phyloP scores from a whole-genome alignment of 2,797 vertebrate species.

The Lithobates sylvaticus region DNA sequence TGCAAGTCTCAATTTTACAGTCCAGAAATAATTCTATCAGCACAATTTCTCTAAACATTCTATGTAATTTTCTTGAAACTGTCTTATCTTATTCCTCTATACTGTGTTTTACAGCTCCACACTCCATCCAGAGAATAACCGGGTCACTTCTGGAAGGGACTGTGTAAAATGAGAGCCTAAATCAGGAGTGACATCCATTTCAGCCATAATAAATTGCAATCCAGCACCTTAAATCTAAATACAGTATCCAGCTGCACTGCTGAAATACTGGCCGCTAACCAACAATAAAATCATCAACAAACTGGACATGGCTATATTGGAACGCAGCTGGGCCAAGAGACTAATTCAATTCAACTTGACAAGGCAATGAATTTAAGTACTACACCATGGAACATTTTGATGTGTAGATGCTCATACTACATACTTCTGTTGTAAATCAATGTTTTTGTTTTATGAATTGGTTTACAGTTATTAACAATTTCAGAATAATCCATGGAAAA shows the following conservation, averaged over 20 bases:
- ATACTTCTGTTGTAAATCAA: no score
- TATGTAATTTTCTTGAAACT: not conserved
- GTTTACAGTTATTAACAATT: no score
- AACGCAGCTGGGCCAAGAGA: not conserved
- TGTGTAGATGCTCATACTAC: not conserved
- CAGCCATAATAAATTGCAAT: conserved; percentile 6
- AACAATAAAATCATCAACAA: not conserved
- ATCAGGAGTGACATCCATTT: conserved; percentile 5
- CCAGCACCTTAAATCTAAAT: conserved; percentile 4
- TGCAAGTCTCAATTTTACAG: not conserved
- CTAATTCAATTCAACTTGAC: not conserved
- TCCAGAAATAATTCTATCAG: conserved; percentile 1
- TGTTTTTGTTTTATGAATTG: no score
- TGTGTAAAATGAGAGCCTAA: conserved; percentile 4
- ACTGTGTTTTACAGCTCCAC: not conserved
- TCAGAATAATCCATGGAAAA: no score
- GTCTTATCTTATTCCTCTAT: not conserved
- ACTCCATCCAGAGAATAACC: not conserved
- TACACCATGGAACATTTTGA: not conserved
- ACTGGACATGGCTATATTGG: not conserved
- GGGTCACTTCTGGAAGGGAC: not conserved
- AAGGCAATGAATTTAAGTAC: not conserved
- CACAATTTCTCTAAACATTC: not conserved
- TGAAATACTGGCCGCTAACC: not conserved
- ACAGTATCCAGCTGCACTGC: conserved; percentile 2